Conservation (phyloP, 2,113 vertebrate species). For the Mustela nigripes region DNA sequence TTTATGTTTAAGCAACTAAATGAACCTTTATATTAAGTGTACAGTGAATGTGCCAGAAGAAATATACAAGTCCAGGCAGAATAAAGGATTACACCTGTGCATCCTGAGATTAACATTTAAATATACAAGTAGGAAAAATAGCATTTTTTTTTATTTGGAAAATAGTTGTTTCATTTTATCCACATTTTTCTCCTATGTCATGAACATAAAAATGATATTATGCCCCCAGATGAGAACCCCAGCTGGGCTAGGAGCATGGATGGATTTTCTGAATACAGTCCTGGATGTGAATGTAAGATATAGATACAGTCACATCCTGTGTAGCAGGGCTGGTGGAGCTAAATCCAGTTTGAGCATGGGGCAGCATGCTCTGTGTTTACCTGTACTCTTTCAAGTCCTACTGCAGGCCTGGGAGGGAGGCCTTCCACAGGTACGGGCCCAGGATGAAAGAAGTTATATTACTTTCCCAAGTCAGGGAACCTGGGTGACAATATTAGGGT, state of each 20-base stretch:
- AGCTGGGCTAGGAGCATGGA: background rate
- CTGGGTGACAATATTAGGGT: too few relatives aligned
- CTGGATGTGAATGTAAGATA: background rate
- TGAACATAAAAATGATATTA: background rate
- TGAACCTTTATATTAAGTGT: background rate
- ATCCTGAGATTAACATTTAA: background rate
- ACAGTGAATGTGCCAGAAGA: background rate
- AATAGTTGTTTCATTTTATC: background rate
- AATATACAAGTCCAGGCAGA: background rate
- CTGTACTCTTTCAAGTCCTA: background rate
- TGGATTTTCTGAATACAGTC: background rate
- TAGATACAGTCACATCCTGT: too few relatives aligned
- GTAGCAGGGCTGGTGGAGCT: rapidly evolving
- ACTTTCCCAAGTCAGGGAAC: background rate
- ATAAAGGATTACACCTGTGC: background rate
- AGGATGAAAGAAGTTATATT: background rate
- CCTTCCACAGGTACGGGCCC: background rate
- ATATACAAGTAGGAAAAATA: background rate
- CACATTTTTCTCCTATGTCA: background rate
- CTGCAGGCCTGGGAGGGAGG: background rate
- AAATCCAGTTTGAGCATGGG: rapidly evolving
- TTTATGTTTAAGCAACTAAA: background rate
- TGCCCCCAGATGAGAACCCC: background rate
- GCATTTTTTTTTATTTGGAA: background rate
- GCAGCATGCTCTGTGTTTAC: background rate